A percentile compares a stretch with the other conserved stretches of the same genome.
phyloP scores from a whole-genome alignment of 2,888 invertebrate species.

The Rotaria socialis region DNA sequence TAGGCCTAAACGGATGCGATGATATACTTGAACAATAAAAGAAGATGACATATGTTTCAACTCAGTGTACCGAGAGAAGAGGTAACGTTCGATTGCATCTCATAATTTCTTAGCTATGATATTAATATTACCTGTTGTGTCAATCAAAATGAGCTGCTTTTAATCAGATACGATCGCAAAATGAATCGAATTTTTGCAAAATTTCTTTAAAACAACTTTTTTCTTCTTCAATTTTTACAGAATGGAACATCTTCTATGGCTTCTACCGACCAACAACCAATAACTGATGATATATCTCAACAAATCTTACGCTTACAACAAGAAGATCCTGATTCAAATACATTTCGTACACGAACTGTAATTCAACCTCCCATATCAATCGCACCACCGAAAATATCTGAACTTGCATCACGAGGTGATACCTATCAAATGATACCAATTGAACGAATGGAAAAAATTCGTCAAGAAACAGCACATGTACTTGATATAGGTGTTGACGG shows the following conservation, averaged over 20 bases:
- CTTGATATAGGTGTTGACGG: constrained; percentile 1
- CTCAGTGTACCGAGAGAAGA: no score
- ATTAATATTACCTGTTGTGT: no score
- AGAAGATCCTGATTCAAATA: not conserved
- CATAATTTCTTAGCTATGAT: no score
- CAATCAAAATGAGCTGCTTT: no score
- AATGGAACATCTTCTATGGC: not conserved
- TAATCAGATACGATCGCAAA: no score
- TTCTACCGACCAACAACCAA: not conserved
- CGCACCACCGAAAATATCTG: not conserved
- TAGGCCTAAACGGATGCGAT: no score
- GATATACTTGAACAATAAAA: no score
- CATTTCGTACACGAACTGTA: constrained; percentile 1
- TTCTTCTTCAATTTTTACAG: not conserved
- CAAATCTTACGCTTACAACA: constrained; percentile 1
- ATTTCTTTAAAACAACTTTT: no score
- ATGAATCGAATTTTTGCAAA: no score
- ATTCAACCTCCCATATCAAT: not conserved
- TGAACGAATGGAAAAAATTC: constrained; percentile 2
- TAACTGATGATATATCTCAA: not conserved
- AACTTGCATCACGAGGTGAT: not conserved
- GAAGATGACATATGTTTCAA: no score
- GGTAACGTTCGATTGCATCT: no score
- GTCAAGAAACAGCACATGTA: constrained; percentile 21
- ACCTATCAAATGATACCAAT: constrained; percentile 18